Base-by-base conservation (phyloP, 2,797 vertebrate genomes). In the Neopelma chrysocephalum region DNA sequence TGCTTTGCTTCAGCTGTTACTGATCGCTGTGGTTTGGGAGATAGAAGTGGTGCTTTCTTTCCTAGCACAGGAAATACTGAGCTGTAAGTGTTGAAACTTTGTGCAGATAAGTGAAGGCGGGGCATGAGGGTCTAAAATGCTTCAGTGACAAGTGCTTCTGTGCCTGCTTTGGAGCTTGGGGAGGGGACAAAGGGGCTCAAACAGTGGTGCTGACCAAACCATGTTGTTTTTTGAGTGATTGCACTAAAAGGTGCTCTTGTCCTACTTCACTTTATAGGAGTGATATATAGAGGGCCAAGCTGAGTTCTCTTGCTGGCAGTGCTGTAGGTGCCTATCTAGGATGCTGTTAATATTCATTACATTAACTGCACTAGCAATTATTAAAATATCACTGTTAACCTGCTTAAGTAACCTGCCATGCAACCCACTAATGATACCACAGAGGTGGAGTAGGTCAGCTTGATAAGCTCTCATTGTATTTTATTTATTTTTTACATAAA, bases 1-100 rank as follows among this genome's bases (percentile, higher is more conserved):
- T 38, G 60, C 70, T 11, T 68, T 82, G 64, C 92, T 92, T 96
- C 68, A 40, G 77, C 85, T 89, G 62, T 81, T 89, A 40, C 54
- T 65, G 88, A 62, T 86, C 53, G 13, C 64, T 21, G 73, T 34
- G 91, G 29, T 82, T 95, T 87, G 66, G n/a, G 51, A 94, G 91
- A 62, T 15, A 87, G 88, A 75, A 81, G 42, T 87, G 91, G 53
- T 53, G 56, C 56, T 92, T 77, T 79, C 77, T 89, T 92, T 77
- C 47, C 8, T 58, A 77, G 75, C 31, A 85, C 92, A 94, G 95
- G 94, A 96, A 96, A 75, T 66, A 26, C 68, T 76, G 50, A 25
- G 82, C 58, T 42, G 5, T 32, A 51, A 92, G 76, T 83, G 89
- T 94, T 81, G 91, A 88, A 94, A 90, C 70, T 91, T 75, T 64